Conservation (phyloP, 2,113 vertebrate species). For the Peromyscus maniculatus region DNA sequence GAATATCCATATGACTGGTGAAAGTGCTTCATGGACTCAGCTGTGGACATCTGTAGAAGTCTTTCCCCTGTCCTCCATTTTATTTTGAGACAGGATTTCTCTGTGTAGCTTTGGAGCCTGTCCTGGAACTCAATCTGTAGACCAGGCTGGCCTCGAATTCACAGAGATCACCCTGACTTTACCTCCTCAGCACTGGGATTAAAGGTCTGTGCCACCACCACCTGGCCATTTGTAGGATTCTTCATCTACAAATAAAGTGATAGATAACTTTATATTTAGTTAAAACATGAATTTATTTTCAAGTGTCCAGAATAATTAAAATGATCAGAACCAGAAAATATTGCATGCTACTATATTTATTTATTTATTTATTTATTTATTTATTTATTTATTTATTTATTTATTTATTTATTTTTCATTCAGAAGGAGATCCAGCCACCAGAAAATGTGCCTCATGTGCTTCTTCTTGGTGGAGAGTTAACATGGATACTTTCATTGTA, state of each 20-base stretch:
- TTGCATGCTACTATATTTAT: background rate
- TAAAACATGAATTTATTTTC: slow-evolving; percentile 67
- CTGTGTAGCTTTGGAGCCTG: too few relatives aligned
- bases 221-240: slow-evolving; percentile 75
- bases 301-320: slow-evolving; percentile 53
- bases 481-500: slow-evolving; percentile 61
- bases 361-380: too few relatives aligned
- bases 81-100: too few relatives aligned
- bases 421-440: slow-evolving; percentile 45
- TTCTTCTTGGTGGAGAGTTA: slow-evolving; percentile 65
- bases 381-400: background rate
- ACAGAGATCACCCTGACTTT: too few relatives aligned
- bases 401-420: background rate
- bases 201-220: too few relatives aligned
- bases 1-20: background rate
- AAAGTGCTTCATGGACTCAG: slow-evolving; percentile 61
- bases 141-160: too few relatives aligned
- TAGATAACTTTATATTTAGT: slow-evolving; percentile 60
- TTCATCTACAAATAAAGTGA: slow-evolving; percentile 81
- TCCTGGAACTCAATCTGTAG: too few relatives aligned
- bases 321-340: slow-evolving; percentile 33
- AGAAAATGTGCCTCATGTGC: slow-evolving; percentile 33
- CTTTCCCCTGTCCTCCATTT: too few relatives aligned
- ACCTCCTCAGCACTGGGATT: too few relatives aligned
- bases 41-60: slow-evolving; percentile 54